A percentile compares a stretch with the other conserved stretches of the same genome.
Evolutionary conservation across 2,797 vertebrate species (phyloP).

Genomic region (Manis pentadactyla): DNA sequence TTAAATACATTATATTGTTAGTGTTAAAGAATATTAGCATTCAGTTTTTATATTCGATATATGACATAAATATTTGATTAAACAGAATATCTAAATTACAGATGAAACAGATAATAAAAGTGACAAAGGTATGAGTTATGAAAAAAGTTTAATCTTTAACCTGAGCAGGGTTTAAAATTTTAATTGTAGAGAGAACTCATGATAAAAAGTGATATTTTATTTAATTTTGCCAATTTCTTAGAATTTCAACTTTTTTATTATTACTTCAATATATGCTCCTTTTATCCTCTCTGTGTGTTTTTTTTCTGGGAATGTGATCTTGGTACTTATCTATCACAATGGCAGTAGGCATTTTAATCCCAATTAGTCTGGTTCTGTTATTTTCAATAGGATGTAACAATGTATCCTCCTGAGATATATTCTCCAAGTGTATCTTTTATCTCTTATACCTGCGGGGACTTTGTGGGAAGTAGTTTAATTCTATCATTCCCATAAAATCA

Average conservation of each 20-base stretch:
- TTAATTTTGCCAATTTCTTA: slow-evolving; percentile 27
- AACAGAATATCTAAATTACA: not conserved
- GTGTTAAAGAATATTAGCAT: not conserved
- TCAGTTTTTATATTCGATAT: not conserved
- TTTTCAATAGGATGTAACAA: not conserved
- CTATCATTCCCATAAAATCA: slow-evolving; percentile 53
- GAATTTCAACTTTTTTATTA: not conserved
- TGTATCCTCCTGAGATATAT: slow-evolving; percentile 19
- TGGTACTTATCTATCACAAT: not conserved
- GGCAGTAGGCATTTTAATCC: slow-evolving; percentile 3
- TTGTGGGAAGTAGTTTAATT: slow-evolving; percentile 47
- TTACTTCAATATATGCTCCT: not conserved
- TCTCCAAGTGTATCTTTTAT: slow-evolving; percentile 54
- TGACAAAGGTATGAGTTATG: not conserved
- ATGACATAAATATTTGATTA: not conserved
- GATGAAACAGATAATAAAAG: not conserved
- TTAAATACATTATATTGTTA: not conserved
- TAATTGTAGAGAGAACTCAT: not conserved
- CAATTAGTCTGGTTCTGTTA: slow-evolving; percentile 23
- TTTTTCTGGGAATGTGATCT: not conserved
- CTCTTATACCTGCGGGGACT: slow-evolving; percentile 29
- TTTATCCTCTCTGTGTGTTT: not conserved
- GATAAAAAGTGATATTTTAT: not conserved
- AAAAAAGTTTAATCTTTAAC: not conserved
- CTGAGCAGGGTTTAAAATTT: not conserved